Conservation (phyloP, 2,113 vertebrate species). For the Cynoglossus semilaevis region DNA sequence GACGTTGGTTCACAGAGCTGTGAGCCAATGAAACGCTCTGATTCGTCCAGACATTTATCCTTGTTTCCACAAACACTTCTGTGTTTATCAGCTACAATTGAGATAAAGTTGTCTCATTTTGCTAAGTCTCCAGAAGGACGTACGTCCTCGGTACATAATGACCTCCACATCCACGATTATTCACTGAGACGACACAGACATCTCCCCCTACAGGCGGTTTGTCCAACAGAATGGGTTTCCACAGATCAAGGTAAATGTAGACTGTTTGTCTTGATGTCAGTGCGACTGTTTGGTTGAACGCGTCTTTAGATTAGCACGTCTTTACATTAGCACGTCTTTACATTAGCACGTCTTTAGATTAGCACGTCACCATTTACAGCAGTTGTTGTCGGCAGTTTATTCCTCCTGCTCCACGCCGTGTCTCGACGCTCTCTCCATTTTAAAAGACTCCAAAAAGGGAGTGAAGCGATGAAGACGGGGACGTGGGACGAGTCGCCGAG, state of each 20-base stretch:
- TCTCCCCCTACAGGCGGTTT: slow-evolving; percentile 59
- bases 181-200: slow-evolving; percentile 56
- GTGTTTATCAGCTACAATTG: slow-evolving; percentile 60
- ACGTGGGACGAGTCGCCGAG: slow-evolving; percentile 35
- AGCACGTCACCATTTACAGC: slow-evolving; percentile 56
- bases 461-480: slow-evolving; percentile 61
- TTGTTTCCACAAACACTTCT: slow-evolving; percentile 49
- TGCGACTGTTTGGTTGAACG: slow-evolving; percentile 33
- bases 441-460: slow-evolving; percentile 52
- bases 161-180: slow-evolving; percentile 56
- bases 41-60: slow-evolving; percentile 55
- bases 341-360: slow-evolving; percentile 64
- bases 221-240: slow-evolving; percentile 56
- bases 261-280: slow-evolving; percentile 56
- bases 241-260: slow-evolving; percentile 66
- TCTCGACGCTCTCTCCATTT: slow-evolving; percentile 53
- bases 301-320: too few relatives aligned
- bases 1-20: too few relatives aligned
- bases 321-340: slow-evolving; percentile 56
- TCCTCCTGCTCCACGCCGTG: slow-evolving; percentile 47
- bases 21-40: too few relatives aligned
- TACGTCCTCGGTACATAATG: slow-evolving; percentile 62
- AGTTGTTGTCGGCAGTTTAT: slow-evolving; percentile 45
- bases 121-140: slow-evolving; percentile 40
- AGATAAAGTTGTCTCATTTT: slow-evolving; percentile 71